Evolutionary conservation across 2,797 vertebrate species (phyloP), one percentile per base, ranked within the genome.

Genomic region (Bucorvus abyssinicus): DNA sequence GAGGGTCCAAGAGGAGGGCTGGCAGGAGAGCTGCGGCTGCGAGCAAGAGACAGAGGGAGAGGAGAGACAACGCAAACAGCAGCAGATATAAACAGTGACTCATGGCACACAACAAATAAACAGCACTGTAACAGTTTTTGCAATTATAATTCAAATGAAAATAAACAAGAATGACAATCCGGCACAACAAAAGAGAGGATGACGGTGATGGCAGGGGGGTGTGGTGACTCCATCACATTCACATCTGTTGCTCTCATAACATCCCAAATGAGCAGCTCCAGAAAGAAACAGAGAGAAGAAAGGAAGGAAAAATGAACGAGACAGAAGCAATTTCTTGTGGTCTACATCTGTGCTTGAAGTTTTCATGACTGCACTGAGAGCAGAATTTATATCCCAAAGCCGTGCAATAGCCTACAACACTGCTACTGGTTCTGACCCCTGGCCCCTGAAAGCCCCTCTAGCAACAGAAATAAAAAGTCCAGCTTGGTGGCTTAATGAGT

Each of bases 331-430:
- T 71, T 90, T 64, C 83, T 91, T 59, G 88, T 68, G 85, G 92
- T 94, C 93, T 94, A 70, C 71, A 59, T 42, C 86, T 1, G 1
- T 32, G 65, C 40, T 84, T 94, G 89, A 96, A 88, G 95, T 78
- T 95, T 96, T 94, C 85, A 91, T 45, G 87, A 71, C 94, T 84
- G 80, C 65, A 78, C 59, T 52, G 91, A 91, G 91, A 87, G 59
- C 29, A 76, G 82, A 93, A 96, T 96, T 95, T 96, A 96, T 94
- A 71, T 68, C 77, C 88, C 84, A 89, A 89, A 90, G 81, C 67
- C 80, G 74, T 47, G 11, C 47, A 86, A 44, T n/a, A 87, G 86
- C 63, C 88, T 56, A 6, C n/a, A 80, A 9, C n/a, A 24, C 30
- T 47, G 91, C 93, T 90, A 95, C 86, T 89, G 83, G 64, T 84